Evolutionary conservation across 2,888 invertebrate genomes (phyloP).

Genomic region (Parnassius apollo): DNA sequence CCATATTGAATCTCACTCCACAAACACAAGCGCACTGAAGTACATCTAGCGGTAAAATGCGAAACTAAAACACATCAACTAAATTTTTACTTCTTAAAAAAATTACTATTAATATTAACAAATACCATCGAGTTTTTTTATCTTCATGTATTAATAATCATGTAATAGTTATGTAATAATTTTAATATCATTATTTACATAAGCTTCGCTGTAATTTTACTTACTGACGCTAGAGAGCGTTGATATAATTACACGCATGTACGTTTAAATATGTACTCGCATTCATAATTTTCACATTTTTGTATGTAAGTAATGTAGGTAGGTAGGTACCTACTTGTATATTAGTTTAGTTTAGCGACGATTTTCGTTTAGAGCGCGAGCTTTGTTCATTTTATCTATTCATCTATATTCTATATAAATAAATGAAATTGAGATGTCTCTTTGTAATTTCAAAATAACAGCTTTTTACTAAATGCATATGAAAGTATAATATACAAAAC

Average conservation of each 20-base stretch:
- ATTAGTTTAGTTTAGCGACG: too few relatives aligned
- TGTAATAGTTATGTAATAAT: too few relatives aligned
- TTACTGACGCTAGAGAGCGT: slow-evolving; percentile 24
- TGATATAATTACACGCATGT: slow-evolving; percentile 10
- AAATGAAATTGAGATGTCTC: too few relatives aligned
- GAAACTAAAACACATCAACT: slow-evolving; percentile 44
- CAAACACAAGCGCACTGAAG: slow-evolving; percentile 47
- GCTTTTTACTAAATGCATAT: too few relatives aligned
- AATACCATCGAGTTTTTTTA: too few relatives aligned
- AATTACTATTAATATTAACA: background rate
- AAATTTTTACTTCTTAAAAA: background rate
- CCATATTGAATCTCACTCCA: slow-evolving; percentile 74
- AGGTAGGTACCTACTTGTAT: too few relatives aligned
- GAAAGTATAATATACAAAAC: too few relatives aligned
- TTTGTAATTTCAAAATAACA: too few relatives aligned
- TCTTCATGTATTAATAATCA: too few relatives aligned
- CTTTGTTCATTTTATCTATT: slow-evolving; percentile 16
- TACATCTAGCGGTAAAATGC: slow-evolving; percentile 60
- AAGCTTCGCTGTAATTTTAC: slow-evolving; percentile 7
- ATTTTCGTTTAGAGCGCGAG: slow-evolving; percentile 7
- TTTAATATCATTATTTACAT: background rate
- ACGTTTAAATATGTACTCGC: background rate
- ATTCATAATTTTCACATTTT: slow-evolving; percentile 12
- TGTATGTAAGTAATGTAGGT: too few relatives aligned
- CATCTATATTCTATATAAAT: too few relatives aligned